These are phyloP conservation scores for Dryoscopus gambensis DNA, from an alignment of 2,113 vertebrate species.

Conservation along the genomic window DNA sequence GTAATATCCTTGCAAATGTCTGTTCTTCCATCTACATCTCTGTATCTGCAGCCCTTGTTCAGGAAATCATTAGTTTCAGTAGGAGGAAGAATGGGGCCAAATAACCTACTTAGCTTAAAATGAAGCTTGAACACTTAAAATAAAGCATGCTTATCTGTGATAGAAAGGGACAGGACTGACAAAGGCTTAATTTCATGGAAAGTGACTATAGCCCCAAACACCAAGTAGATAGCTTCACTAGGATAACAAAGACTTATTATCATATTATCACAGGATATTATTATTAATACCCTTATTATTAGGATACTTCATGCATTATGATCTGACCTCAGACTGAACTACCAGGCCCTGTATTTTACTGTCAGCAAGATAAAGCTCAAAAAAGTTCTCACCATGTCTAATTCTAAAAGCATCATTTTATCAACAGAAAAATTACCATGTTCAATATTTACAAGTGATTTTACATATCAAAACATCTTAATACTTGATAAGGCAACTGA, in stretches of 20 bases:
- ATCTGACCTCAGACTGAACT: background rate
- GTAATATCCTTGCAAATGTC: background rate
- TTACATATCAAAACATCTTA: background rate
- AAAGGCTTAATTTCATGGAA: background rate
- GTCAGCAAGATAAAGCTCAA: background rate
- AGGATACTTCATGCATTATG: background rate
- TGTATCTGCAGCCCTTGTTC: background rate
- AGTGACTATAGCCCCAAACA: background rate
- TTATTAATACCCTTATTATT: background rate
- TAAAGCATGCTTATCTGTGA: background rate
- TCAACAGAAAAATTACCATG: background rate
- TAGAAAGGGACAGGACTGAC: background rate
- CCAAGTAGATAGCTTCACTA: background rate
- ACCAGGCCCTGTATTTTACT: background rate
- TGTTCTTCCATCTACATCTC: background rate
- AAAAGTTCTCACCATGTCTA: background rate
- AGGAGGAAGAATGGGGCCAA: background rate
- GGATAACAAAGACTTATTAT: background rate
- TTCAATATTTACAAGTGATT: background rate
- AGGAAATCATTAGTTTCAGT: background rate
- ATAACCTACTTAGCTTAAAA: background rate
- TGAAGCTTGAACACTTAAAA: background rate
- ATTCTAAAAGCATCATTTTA: background rate
- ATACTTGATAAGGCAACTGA: background rate
- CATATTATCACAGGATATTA: background rate